Conservation (phyloP, 2,113 vertebrate genomes). For the Rhabdomys dilectus region DNA sequence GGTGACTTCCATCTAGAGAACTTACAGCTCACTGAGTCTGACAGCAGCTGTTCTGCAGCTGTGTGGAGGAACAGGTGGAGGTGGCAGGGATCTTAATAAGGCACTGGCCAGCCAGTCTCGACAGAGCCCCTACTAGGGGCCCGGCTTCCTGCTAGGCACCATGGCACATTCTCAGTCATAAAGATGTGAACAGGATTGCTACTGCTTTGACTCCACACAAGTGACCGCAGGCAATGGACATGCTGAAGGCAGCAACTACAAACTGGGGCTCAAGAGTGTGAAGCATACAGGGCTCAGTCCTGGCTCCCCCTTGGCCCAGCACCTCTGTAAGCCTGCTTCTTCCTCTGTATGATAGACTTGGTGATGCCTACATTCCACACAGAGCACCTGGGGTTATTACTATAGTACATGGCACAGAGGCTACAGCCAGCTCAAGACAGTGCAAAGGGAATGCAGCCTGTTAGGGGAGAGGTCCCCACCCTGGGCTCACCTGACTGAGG, state of each 20-base stretch:
- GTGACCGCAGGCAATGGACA: background rate
- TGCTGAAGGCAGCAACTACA: background rate
- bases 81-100: too few relatives aligned
- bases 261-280: background rate
- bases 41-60: background rate
- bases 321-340: background rate
- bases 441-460: background rate
- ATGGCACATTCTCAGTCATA: background rate
- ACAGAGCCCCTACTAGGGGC: background rate
- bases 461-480: background rate
- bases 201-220: background rate
- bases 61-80: background rate
- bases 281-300: background rate
- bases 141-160: background rate
- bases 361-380: background rate
- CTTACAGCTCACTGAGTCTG: background rate
- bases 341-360: background rate
- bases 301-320: background rate
- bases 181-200: background rate
- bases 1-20: background rate
- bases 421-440: background rate
- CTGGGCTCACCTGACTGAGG: constrained; percentile 88
- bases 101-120: background rate
- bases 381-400: background rate
- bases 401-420: rapidly evolving